These are phyloP conservation scores for Lynx canadensis DNA, from an alignment of 2,113 vertebrate species.

Conservation along the genomic window DNA sequence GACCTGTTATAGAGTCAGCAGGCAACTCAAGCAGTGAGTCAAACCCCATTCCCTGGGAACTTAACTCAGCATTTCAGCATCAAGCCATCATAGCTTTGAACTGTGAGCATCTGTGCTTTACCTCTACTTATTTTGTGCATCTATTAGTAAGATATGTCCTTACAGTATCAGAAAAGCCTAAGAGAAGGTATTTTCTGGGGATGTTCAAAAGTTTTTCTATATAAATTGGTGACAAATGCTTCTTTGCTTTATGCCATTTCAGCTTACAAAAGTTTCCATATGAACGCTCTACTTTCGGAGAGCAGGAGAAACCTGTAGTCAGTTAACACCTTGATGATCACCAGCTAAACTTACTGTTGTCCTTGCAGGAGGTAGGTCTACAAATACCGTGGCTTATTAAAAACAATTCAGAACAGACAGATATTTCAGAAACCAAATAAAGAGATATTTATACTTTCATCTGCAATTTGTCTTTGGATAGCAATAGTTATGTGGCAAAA, in stretches of 20 bases:
- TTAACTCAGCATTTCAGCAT: neutral
- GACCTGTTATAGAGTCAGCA: neutral
- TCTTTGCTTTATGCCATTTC: neutral
- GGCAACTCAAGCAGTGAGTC: neutral
- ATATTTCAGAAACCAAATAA: constrained; percentile 19
- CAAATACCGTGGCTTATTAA: neutral
- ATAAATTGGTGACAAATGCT: neutral
- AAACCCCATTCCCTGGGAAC: neutral
- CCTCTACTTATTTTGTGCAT: neutral
- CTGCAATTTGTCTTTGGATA: neutral
- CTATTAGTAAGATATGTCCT: neutral
- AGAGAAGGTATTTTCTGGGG: neutral
- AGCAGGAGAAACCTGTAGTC: neutral
- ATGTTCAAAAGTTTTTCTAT: neutral
- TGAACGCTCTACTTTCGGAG: neutral
- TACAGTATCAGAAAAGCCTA: neutral
- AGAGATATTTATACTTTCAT: neutral
- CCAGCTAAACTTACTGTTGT: neutral
- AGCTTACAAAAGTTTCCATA: neutral
- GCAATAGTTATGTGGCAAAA: neutral
- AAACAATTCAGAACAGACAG: neutral
- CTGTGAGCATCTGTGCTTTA: neutral
- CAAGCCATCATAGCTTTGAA: neutral
- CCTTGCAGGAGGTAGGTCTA: neutral
- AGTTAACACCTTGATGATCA: neutral